phyloP scores from a whole-genome alignment of 1,140 invertebrate species.

The Drosophila teissieri region DNA sequence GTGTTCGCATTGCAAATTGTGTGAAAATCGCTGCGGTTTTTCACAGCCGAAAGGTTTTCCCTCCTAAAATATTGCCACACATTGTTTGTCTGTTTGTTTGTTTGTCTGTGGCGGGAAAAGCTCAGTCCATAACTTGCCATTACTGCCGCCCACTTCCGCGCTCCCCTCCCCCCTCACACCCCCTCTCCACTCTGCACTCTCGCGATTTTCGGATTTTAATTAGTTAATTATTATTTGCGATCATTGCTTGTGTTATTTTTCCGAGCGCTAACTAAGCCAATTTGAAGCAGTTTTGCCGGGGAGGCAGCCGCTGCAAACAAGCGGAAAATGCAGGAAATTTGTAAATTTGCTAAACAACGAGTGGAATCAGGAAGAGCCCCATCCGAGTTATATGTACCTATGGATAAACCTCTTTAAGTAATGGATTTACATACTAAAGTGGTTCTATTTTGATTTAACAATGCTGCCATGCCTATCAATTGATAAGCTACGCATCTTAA shows the following conservation, averaged over 20 bases:
- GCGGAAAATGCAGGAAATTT: constrained; percentile 7
- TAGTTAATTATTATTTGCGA: constrained; percentile 69
- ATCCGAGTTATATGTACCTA: neutral
- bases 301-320: neutral
- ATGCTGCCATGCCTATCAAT: neutral
- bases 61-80: constrained; percentile 34
- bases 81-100: constrained; percentile 47
- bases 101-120: constrained; percentile 47
- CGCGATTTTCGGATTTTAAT: constrained; percentile 50
- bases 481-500: neutral
- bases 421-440: too few relatives aligned
- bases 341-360: neutral
- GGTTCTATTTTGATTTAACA: too few relatives aligned
- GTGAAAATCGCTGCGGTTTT: constrained; percentile 63
- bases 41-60: constrained; percentile 29
- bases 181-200: neutral
- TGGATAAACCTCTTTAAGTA: too few relatives aligned
- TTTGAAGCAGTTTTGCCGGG: constrained; percentile 21
- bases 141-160: constrained; percentile 12
- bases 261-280: constrained; percentile 8
- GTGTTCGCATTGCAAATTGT: constrained; percentile 69
- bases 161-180: neutral
- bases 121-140: constrained; percentile 63
- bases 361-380: constrained; percentile 1
- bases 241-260: constrained; percentile 29